These are phyloP conservation scores for Megaceryle maxima DNA, from an alignment of 2,113 vertebrate genomes.

Conservation along the genomic window DNA sequence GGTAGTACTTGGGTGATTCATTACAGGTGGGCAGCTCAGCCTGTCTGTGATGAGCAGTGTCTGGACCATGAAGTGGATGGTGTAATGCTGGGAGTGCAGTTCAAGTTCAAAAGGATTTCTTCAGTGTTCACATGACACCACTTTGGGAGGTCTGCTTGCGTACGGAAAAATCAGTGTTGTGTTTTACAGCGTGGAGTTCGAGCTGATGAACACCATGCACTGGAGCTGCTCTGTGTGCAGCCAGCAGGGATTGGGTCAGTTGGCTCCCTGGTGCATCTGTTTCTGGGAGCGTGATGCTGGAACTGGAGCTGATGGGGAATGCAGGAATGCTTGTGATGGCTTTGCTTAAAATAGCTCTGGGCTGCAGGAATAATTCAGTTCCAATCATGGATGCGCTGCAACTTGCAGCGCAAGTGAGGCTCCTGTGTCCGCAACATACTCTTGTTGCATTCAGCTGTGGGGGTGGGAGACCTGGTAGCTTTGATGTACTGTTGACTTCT, in stretches of 20 bases:
- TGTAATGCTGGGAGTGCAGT: neutral
- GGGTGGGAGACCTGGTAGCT: neutral
- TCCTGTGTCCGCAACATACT: neutral
- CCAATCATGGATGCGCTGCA: neutral
- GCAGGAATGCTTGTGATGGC: accelerated
- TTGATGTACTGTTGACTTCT: neutral
- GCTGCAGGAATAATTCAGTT: neutral
- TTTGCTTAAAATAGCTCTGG: neutral
- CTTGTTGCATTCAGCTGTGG: accelerated
- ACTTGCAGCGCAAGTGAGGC: neutral
- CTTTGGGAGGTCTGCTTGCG: neutral
- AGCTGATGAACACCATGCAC: neutral
- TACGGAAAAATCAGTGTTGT: neutral
- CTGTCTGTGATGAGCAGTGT: neutral
- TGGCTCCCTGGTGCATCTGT: neutral
- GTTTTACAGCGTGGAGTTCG: neutral
- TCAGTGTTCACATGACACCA: neutral
- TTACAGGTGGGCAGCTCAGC: neutral
- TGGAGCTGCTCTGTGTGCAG: neutral
- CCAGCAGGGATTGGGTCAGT: neutral
- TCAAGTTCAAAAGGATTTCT: neutral
- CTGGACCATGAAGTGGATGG: neutral
- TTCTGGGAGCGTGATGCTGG: neutral
- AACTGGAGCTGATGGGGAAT: neutral
- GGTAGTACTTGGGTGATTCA: neutral